A percentile compares a stretch with the other conserved stretches of the same genome.
phyloP scores from a whole-genome alignment of 35 echinoderm and acorn worm species.

The Holothuria glaberrima region DNA sequence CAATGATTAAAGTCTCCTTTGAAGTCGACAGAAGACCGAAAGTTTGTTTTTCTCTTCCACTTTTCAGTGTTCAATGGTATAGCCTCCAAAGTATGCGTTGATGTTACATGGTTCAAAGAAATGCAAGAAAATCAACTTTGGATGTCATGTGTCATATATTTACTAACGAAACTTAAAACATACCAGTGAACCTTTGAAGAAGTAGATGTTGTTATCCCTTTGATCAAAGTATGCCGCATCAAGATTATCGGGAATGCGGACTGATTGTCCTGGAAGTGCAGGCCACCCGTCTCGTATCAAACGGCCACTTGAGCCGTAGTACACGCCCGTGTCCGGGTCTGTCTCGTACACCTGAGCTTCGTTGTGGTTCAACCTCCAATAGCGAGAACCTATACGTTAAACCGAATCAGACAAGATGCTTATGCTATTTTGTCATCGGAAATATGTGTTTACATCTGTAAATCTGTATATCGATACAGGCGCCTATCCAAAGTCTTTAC shows the following conservation, averaged over 20 bases:
- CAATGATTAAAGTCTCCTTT: too few relatives aligned
- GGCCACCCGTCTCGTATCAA: conserved; percentile 84
- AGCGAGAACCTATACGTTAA: conserved; percentile 38
- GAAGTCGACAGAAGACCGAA: too few relatives aligned
- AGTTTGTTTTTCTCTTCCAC: too few relatives aligned
- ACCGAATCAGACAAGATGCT: background rate
- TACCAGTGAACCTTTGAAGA: conserved; percentile 88
- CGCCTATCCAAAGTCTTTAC: too few relatives aligned
- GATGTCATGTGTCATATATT: too few relatives aligned
- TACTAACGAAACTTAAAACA: background rate
- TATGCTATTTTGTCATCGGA: too few relatives aligned
- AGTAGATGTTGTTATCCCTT: conserved; percentile 89
- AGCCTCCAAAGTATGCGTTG: too few relatives aligned
- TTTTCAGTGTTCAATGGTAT: too few relatives aligned
- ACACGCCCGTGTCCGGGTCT: conserved; percentile 43
- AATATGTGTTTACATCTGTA: too few relatives aligned
- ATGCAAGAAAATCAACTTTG: too few relatives aligned
- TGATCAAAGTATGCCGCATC: conserved; percentile 88
- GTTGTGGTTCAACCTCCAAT: conserved; percentile 67
- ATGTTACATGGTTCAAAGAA: too few relatives aligned
- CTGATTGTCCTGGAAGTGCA: conserved; percentile 55
- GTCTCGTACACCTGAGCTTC: conserved; percentile 24
- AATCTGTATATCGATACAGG: too few relatives aligned
- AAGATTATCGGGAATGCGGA: conserved; percentile 84
- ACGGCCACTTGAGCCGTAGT: conserved; percentile 53